phyloP scores from a whole-genome alignment of 2,888 invertebrate genomes.

The Lasiommata megera region DNA sequence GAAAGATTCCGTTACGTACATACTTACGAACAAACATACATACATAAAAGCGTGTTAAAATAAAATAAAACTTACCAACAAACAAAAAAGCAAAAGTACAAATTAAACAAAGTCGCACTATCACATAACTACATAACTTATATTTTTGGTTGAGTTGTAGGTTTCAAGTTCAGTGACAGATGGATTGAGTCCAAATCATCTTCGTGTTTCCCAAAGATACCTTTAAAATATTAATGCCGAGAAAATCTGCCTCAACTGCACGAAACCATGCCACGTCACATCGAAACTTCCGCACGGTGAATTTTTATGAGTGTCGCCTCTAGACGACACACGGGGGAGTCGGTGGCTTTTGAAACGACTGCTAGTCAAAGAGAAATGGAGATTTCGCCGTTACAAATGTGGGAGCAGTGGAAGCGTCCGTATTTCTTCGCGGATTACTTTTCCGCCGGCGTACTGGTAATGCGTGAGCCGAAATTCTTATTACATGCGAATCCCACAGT shows the following conservation, averaged over 20 bases:
- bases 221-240: slow-evolving; percentile 51
- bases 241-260: slow-evolving; percentile 37
- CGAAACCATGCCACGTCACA: slow-evolving; percentile 51
- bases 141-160: too few relatives aligned
- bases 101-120: too few relatives aligned
- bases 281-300: slow-evolving; percentile 64
- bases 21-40: too few relatives aligned
- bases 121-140: too few relatives aligned
- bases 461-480: slow-evolving; percentile 71
- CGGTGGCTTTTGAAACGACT: slow-evolving; percentile 72
- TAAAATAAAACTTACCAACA: too few relatives aligned
- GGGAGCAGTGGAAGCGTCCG: slow-evolving; percentile 68
- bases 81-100: too few relatives aligned
- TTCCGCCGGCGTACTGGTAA: slow-evolving; percentile 68
- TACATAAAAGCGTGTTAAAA: too few relatives aligned
- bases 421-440: slow-evolving; percentile 77
- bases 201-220: slow-evolving; percentile 28
- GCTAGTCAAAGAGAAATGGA: slow-evolving; percentile 78
- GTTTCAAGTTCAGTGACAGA: not conserved
- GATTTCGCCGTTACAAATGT: slow-evolving; percentile 78
- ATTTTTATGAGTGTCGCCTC: slow-evolving; percentile 76
- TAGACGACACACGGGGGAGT: slow-evolving; percentile 68
- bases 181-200: slow-evolving; percentile 23
- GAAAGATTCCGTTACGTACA: too few relatives aligned
- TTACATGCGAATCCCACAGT: slow-evolving; percentile 66